Conservation (phyloP, 2,113 vertebrate genomes). For the Benitochromis conjunctus region DNA sequence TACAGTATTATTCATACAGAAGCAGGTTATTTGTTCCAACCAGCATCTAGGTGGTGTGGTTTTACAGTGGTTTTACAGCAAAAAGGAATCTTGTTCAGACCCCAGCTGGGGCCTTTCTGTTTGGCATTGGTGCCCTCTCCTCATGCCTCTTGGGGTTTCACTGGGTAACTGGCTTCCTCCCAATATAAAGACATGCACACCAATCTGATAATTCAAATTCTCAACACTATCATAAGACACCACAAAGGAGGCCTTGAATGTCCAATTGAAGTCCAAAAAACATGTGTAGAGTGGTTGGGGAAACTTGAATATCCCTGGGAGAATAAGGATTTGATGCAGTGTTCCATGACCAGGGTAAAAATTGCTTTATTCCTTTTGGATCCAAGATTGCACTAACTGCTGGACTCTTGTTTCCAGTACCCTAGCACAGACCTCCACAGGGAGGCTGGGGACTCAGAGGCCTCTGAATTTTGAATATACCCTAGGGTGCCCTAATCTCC, state of each 20-base stretch:
- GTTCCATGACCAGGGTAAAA: too few relatives aligned
- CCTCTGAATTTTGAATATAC: not conserved
- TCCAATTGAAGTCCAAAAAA: too few relatives aligned
- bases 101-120: not conserved
- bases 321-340: too few relatives aligned
- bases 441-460: not conserved
- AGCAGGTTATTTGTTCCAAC: not conserved
- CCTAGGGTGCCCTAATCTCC: not conserved
- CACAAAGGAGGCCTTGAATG: too few relatives aligned
- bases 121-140: not conserved
- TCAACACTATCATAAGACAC: too few relatives aligned
- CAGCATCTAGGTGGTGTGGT: accelerated
- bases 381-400: too few relatives aligned
- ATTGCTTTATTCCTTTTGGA: too few relatives aligned
- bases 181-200: not conserved
- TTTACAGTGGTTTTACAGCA: not conserved
- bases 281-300: too few relatives aligned
- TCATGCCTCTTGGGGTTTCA: accelerated
- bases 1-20: too few relatives aligned
- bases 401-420: not conserved
- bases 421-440: not conserved
- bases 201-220: too few relatives aligned
- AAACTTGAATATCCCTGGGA: too few relatives aligned
- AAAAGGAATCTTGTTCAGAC: not conserved
- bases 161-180: not conserved